Evolutionary conservation across 2,113 vertebrate genomes (phyloP), one percentile per base, ranked within the genome.

Genomic region (Sitta europaea): DNA sequence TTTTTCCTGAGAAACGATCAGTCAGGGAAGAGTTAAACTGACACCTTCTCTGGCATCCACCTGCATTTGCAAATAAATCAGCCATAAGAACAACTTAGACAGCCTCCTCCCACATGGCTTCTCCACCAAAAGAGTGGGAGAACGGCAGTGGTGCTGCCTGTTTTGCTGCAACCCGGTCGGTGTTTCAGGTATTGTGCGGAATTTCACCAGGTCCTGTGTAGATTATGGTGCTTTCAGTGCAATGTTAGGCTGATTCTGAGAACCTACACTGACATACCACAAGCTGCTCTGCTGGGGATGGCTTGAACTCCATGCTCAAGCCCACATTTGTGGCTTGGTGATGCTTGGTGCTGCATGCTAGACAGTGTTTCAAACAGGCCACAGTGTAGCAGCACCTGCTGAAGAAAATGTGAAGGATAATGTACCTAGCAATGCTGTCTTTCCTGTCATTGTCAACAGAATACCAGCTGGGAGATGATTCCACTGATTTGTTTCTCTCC

Each of bases 21-120:
- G 53, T 86, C 62, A 81, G 25, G 27, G 33, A 43, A 90, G 90
- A 79, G 75, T 96, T 95, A 96, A 95, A 72, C 38, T 88, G 67
- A 83, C 33, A 93, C 51, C 55, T 92, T 83, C 78, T 88, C 67
- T 58, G 90, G 75, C 35, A 47, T 77, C 89, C 38, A 95, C 92
- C 95, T 97, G 92, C 92, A 93, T 92, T 94, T 90, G 88, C 91
- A 94, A 96, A 95, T 94, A 95, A 96, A 91, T 96, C 92, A 95
- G 88, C 76, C 83, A 84, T 72, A 88, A 94, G 95, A 97, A 94
- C 76, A 87, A 71, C 57, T 77, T 79, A 93, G 87, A 91, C 95
- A 95, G 90, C 88, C 66, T 90, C 94, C 96, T 93, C 95, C 94
- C 73, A 95, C 86, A 4, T 77, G 86, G 79, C 59, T 90, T 95